Percentiles rank a stretch among this genome's conserved stretches.
Evolutionary conservation across 2,113 vertebrate genomes (phyloP).

Genomic region (Hippoglossus stenolepis): DNA sequence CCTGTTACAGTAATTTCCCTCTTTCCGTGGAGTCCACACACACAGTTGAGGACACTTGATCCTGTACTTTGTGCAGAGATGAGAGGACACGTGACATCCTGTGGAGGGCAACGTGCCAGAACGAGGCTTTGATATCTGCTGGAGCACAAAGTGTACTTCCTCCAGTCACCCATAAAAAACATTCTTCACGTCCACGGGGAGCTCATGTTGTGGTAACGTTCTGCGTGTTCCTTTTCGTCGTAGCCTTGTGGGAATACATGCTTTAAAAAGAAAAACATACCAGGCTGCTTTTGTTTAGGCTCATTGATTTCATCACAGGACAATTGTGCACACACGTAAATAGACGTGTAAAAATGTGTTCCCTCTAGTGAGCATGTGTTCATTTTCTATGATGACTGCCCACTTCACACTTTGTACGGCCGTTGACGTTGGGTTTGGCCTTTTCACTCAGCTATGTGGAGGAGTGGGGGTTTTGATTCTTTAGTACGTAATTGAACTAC

Average conservation of each 20-base stretch:
- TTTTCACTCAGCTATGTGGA: no score
- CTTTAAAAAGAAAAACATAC: constrained; percentile 9
- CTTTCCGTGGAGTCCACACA: not conserved
- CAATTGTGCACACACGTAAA: not conserved
- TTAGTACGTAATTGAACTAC: no score
- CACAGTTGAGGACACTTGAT: constrained; percentile 4
- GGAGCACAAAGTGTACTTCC: not conserved
- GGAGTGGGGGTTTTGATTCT: no score
- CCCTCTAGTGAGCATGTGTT: no score
- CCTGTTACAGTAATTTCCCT: not conserved
- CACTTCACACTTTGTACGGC: no score
- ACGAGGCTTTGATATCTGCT: constrained; percentile 14
- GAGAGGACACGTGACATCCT: constrained; percentile 28
- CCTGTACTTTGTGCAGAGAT: constrained; percentile 16
- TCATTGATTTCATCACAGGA: constrained; percentile 6
- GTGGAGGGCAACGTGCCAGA: not conserved
- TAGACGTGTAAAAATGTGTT: no score
- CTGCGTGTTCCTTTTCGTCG: not conserved
- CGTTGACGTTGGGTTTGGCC: no score
- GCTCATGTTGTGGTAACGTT: not conserved
- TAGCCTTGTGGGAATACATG: not conserved
- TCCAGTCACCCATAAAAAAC: not conserved
- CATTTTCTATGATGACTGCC: not conserved
- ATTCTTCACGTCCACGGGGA: not conserved
- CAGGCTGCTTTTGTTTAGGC: constrained; percentile 6